Evolutionary conservation across 2,797 vertebrate genomes (phyloP).

Genomic region (Macropus fuliginosus): DNA sequence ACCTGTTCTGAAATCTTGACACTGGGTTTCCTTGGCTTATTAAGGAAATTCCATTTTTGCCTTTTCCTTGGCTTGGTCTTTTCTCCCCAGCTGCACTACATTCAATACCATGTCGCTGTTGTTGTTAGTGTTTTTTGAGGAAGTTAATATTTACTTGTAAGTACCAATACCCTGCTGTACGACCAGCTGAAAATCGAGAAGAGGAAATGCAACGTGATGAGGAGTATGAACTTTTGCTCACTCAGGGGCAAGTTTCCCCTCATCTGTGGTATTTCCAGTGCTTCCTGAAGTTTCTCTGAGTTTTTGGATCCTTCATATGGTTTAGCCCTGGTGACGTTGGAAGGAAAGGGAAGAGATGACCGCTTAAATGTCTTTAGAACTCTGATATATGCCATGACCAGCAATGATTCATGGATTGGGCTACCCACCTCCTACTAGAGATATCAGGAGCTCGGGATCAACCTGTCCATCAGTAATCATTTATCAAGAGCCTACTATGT

Average conservation of each 20-base stretch:
- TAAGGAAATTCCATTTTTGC: not conserved
- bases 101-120: not conserved
- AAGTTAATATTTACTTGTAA: not conserved
- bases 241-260: not conserved
- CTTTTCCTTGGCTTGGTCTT: constrained; percentile 4
- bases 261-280: not conserved
- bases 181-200: not conserved
- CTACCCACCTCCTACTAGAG: not conserved
- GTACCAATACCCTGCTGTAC: not conserved
- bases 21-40: not conserved
- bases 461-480: not conserved
- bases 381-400: not conserved
- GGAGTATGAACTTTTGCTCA: not conserved
- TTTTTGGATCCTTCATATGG: not conserved
- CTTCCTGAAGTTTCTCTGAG: not conserved
- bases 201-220: not conserved
- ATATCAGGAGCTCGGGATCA: not conserved
- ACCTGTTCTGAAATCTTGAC: not conserved
- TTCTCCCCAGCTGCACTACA: constrained; percentile 7
- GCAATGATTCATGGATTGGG: not conserved
- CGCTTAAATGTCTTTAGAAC: not conserved
- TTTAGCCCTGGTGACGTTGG: not conserved
- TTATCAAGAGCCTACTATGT: not conserved
- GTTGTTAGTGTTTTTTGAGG: not conserved
- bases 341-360: not conserved